phyloP scores from a whole-genome alignment of 1,140 invertebrate species.

The Cyrtorhinus lividipennis region DNA sequence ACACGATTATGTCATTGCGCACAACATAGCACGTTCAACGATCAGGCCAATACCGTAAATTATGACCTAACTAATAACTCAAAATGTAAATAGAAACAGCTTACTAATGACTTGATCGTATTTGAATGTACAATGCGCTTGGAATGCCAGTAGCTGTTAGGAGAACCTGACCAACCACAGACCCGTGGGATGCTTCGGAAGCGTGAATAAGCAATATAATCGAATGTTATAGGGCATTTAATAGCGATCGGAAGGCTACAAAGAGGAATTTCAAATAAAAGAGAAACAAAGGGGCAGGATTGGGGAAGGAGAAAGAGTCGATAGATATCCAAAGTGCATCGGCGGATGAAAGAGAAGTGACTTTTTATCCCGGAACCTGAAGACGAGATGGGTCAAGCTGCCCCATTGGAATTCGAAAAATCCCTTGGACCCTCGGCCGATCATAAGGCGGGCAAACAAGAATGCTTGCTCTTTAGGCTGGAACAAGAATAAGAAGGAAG shows the following conservation, averaged over 20 bases:
- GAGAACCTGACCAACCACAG: too few relatives aligned
- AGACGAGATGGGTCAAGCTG: background rate
- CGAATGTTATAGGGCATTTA: background rate
- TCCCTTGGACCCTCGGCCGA: background rate
- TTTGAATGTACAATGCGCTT: too few relatives aligned
- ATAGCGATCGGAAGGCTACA: background rate
- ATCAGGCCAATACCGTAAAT: too few relatives aligned
- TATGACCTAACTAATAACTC: too few relatives aligned
- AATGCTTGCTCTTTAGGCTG: too few relatives aligned
- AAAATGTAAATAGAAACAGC: too few relatives aligned
- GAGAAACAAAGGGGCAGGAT: background rate
- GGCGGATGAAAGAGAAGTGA: background rate
- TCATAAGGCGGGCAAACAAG: background rate
- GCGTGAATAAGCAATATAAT: background rate
- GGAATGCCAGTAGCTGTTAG: too few relatives aligned
- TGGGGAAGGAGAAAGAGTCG: background rate
- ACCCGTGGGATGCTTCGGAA: too few relatives aligned
- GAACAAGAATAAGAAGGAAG: background rate
- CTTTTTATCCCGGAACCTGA: background rate
- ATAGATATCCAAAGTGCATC: background rate
- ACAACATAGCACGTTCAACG: too few relatives aligned
- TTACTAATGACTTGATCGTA: too few relatives aligned
- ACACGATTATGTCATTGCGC: too few relatives aligned
- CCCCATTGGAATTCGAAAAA: conserved; percentile 7
- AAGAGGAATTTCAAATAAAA: background rate